Base-by-base conservation (phyloP, 2,113 vertebrate genomes). In the Dascyllus trimaculatus region DNA sequence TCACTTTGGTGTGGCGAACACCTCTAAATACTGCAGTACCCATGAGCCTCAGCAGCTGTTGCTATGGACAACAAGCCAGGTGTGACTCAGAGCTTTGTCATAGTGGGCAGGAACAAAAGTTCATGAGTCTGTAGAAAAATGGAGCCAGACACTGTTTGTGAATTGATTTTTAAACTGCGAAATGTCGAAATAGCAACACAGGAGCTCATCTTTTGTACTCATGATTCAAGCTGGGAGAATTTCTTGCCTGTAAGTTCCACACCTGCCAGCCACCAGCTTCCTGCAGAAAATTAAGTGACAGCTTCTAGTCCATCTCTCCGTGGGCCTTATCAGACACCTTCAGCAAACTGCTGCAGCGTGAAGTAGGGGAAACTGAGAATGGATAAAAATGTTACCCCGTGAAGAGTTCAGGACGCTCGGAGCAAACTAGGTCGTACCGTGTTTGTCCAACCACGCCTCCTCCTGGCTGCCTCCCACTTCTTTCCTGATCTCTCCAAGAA, bases 31-130 rank as follows among this genome's bases (percentile, higher is more conserved):
- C 85, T 77, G 66, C 57, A 67, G 22, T 62, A 57, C 79, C 86
- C 67, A 61, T 76, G 35, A 81, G 29, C 45, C 51, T 85, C 59
- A 38, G 74, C 51, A 72, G 57, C 78, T 56, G 57, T 72, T 71
- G 75, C 75, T 68, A 51, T 22, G 46, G 53, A 66, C 58, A 43
- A 43, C 62, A 14, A 58, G 72, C 22, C 40, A 58, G 58, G 56
- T 57, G 53, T 75, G 62, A 78, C 38, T 78, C 74, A 48, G 64
- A 67, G 43, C 21, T 74, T 74, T 51, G 58, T 78, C 65, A 19
- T 25, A 48, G 57, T n/a, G 10, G 14, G 14, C 53, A 26, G 66
- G 51, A 77, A 80, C 38, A 73, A 51, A 76, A 65, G 52, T 77
- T 73, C 29, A 56, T 2, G 25, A 26, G 35, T 68, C 64, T 60